Evolutionary conservation across 2,888 invertebrate genomes (phyloP).

Genomic region (Cryptosula pallasiana): DNA sequence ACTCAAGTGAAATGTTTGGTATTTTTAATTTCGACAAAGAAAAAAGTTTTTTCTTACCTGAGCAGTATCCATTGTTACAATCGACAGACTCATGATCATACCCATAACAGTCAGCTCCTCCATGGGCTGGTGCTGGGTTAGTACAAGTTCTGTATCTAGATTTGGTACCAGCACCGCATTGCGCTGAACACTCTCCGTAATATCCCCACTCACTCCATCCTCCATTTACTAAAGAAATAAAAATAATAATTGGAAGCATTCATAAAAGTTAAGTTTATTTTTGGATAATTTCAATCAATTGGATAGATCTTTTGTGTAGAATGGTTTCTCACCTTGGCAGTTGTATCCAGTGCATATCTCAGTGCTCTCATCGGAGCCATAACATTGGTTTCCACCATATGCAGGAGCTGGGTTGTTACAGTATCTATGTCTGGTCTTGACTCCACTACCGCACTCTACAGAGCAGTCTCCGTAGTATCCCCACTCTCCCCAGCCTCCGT

Average conservation of each 20-base stretch:
- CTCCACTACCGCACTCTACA: conserved; percentile 39
- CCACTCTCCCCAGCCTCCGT: conserved; percentile 47
- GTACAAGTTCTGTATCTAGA: conserved; percentile 38
- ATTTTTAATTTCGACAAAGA: too few relatives aligned
- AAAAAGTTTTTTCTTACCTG: too few relatives aligned
- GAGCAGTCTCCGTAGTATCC: conserved; percentile 38
- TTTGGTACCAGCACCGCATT: conserved; percentile 43
- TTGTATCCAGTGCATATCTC: not conserved
- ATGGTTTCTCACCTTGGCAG: not conserved
- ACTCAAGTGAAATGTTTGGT: too few relatives aligned
- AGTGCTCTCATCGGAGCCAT: conserved; percentile 28
- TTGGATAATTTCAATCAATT: too few relatives aligned
- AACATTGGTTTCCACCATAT: conserved; percentile 41
- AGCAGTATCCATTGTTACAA: conserved; percentile 34
- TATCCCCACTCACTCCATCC: conserved; percentile 44
- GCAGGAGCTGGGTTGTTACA: conserved; percentile 42
- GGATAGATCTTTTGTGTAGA: too few relatives aligned
- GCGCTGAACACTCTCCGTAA: conserved; percentile 38
- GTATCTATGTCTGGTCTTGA: conserved; percentile 33
- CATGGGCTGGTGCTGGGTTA: conserved; percentile 38
- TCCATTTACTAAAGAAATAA: conserved; percentile 41
- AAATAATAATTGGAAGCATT: too few relatives aligned
- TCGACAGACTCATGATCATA: conserved; percentile 30
- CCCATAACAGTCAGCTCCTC: conserved; percentile 39
- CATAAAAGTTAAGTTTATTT: too few relatives aligned